Percentiles rank a stretch among this genome's conserved stretches.
These are phyloP conservation scores for Nymphalis io DNA, from an alignment of 1,140 invertebrate species.

Conservation along the genomic window DNA sequence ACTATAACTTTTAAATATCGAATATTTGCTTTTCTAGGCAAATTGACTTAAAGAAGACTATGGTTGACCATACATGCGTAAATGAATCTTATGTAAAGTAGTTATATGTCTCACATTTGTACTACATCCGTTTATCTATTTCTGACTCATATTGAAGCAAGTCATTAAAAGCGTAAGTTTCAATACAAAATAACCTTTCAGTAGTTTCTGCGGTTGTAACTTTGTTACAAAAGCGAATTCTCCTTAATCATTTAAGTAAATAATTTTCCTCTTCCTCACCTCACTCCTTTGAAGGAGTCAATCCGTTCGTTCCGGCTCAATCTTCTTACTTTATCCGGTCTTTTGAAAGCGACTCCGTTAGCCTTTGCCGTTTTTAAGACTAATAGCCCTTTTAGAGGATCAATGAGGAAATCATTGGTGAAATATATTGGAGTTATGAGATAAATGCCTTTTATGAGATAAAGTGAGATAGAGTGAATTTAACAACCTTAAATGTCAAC, in stretches of 20 bases:
- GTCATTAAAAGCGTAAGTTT: slow-evolving; percentile 14
- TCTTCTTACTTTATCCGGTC: slow-evolving; percentile 33
- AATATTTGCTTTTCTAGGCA: too few species aligned
- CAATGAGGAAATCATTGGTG: slow-evolving; percentile 18
- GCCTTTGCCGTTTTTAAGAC: slow-evolving; percentile 20
- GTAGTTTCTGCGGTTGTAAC: slow-evolving; percentile 27
- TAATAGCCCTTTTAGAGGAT: slow-evolving; percentile 25
- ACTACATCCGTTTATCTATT: background rate
- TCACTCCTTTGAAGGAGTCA: slow-evolving; percentile 19
- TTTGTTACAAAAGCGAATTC: slow-evolving; percentile 19
- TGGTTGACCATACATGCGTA: background rate
- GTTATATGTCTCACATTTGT: background rate
- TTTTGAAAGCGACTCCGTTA: slow-evolving; percentile 23
- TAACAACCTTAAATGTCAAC: background rate
- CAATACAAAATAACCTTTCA: slow-evolving; percentile 14
- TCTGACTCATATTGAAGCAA: slow-evolving; percentile 3
- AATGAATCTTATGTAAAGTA: background rate
- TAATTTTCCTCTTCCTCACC: slow-evolving; percentile 29
- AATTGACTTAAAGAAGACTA: background rate
- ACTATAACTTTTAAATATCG: background rate
- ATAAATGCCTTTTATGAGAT: slow-evolving; percentile 2
- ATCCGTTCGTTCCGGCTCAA: slow-evolving; percentile 27
- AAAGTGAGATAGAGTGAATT: background rate
- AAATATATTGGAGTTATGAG: slow-evolving; percentile 15
- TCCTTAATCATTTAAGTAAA: slow-evolving; percentile 26